Conservation (phyloP, 1,140 invertebrate species). For the Microplitis demolitor region DNA sequence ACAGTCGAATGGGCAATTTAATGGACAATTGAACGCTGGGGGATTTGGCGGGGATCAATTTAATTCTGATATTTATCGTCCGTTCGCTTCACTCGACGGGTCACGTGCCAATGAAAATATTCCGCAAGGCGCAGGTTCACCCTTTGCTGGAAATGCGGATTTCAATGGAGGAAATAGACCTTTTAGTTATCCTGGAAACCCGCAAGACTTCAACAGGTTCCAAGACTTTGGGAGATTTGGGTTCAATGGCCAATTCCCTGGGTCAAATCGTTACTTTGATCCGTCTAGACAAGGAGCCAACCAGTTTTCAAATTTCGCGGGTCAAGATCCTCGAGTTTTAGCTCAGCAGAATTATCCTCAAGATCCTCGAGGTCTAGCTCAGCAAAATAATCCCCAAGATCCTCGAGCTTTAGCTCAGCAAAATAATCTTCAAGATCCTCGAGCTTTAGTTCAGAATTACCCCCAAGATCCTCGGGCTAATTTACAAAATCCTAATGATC, state of each 20-base stretch:
- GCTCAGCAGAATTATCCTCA: not conserved
- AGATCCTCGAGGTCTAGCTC: not conserved
- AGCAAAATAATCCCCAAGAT: not conserved
- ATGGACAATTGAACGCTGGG: not conserved
- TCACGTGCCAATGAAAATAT: not conserved
- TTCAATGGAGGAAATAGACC: not conserved
- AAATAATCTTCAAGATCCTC: slow-evolving; percentile 8
- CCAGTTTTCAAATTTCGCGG: not conserved
- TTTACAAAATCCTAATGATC: not conserved
- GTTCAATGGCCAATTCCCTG: slow-evolving; percentile 1
- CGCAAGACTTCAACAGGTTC: slow-evolving; percentile 4
- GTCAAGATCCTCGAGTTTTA: not conserved
- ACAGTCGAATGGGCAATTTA: not conserved
- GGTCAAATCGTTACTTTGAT: slow-evolving; percentile 6
- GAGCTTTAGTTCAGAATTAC: slow-evolving; percentile 4
- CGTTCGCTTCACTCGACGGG: slow-evolving; percentile 2
- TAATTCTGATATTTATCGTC: not conserved
- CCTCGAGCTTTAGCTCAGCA: not conserved
- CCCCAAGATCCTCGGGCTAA: slow-evolving; percentile 10
- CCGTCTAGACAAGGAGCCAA: not conserved
- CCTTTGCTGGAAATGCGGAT: not conserved
- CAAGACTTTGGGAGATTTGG: slow-evolving; percentile 15
- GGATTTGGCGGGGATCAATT: slow-evolving; percentile 14
- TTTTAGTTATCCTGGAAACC: not conserved
- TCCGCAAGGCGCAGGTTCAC: not conserved